These are phyloP conservation scores for Drosophila nasuta DNA, from an alignment of 1,140 invertebrate genomes.

Conservation along the genomic window DNA sequence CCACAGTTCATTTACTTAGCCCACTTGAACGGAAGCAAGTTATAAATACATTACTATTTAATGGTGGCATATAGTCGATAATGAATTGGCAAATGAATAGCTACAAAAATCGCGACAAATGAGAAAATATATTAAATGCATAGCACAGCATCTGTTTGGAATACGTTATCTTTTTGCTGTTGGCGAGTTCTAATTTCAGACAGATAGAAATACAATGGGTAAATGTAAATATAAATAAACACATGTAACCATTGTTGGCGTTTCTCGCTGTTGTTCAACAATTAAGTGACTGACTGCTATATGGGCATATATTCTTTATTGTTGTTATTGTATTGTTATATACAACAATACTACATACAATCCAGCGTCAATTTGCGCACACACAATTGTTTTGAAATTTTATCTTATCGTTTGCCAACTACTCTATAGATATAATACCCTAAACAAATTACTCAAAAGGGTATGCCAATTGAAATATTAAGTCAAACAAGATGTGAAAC, in stretches of 20 bases:
- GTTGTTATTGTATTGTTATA: conserved; percentile 34
- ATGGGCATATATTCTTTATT: conserved; percentile 11
- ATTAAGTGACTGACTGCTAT: conserved; percentile 51
- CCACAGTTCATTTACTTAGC: not conserved
- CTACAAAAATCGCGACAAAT: conserved; percentile 6
- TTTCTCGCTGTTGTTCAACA: conserved; percentile 65
- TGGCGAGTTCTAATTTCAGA: conserved; percentile 37
- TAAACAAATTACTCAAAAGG: not conserved
- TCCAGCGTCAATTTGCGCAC: conserved; percentile 20
- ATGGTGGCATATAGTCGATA: conserved; percentile 5
- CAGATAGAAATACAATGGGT: conserved; percentile 42
- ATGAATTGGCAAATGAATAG: not conserved
- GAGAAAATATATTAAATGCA: conserved; percentile 14
- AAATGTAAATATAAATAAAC: conserved; percentile 48
- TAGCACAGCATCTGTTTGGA: conserved; percentile 40
- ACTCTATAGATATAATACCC: conserved; percentile 45
- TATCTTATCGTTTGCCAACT: conserved; percentile 75
- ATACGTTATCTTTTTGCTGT: conserved; percentile 21
- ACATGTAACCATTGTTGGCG: conserved; percentile 47
- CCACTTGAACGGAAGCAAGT: not conserved
- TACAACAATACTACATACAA: conserved; percentile 25
- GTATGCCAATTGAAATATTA: not conserved
- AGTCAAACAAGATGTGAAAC: too few species aligned
- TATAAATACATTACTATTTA: conserved; percentile 5
- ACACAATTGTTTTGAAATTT: conserved; percentile 76